Base-by-base conservation (phyloP, 2,888 invertebrate genomes). In the Mechanitis mazaeus region DNA sequence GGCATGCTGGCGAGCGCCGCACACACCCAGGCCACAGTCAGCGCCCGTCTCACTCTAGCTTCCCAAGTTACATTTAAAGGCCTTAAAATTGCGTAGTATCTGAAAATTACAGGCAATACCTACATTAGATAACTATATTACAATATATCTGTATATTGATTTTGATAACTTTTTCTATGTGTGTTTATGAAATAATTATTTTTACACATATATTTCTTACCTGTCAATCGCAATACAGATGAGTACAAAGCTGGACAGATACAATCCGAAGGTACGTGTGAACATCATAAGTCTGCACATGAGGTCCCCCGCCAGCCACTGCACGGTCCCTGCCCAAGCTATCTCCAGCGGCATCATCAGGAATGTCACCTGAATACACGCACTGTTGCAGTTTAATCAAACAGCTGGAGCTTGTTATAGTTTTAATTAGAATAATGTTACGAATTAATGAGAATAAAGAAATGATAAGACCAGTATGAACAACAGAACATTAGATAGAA, bases 281-380 rank as follows among this genome's bases (percentile, higher is more conserved):
- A 97, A 96, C 79, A 95, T 94, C 95, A 96, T 95, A 71, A 96
- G 91, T 50, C 97, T 92, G 79, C 97, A 97, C 92, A 95, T 93
- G 7, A 93, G 89, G 83, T 97, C 97, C 0, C 96, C 96, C 0
- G 95, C 96, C 76, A 92, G 91, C 97, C 97, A 97, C 72, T 93
- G 93, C 59, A 97, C 97, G 2, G 97, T 97, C 64, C 92, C 92
- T 0, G 95, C 94, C 97, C 97, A 97, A 71, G 92, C 95, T 61
- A 97, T 96, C 91, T 97, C 97, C 77, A 96, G 83, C 33, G 97
- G 97, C 96, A 97, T 97, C 93, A 96, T 94, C 60, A 97, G 90
- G 78, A 96, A 95, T 58, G 96, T 96, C 57, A 95, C 95, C 95
- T 95, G 88, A 42, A 83, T 80, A 66, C 68, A 71, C 56, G 68